These are phyloP conservation scores for Parazoanthus swiftii DNA, from an alignment of 92 coral and sea anemone genomes.

Conservation along the genomic window DNA sequence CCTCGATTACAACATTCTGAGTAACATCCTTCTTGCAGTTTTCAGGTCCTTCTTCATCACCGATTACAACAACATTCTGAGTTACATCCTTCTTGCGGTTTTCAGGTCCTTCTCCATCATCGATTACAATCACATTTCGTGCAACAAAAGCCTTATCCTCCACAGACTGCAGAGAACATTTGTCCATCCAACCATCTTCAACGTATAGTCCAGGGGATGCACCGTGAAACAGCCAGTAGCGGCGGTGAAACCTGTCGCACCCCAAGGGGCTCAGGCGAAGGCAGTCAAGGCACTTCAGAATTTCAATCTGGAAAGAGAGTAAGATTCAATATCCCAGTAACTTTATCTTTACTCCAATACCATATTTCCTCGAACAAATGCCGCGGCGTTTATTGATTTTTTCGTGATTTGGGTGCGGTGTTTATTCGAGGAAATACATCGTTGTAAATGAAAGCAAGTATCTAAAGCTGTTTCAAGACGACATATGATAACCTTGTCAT, in stretches of 20 bases:
- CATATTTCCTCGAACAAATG: too few species aligned
- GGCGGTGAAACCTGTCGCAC: slow-evolving; percentile 79
- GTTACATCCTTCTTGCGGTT: background rate
- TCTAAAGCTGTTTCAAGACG: too few species aligned
- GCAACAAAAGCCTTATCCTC: background rate
- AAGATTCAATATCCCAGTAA: background rate
- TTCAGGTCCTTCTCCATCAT: background rate
- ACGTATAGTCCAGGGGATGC: slow-evolving; percentile 68
- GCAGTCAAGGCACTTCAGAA: slow-evolving; percentile 54
- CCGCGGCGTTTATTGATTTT: too few species aligned
- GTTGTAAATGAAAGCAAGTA: too few species aligned
- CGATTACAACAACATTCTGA: background rate
- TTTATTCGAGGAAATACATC: too few species aligned
- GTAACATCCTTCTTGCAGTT: background rate
- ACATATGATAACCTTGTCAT: too few species aligned
- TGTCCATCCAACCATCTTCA: slow-evolving; percentile 79
- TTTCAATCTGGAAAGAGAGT: slow-evolving; percentile 43
- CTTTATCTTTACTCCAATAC: background rate
- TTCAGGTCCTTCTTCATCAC: background rate
- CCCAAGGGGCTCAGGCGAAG: slow-evolving; percentile 73
- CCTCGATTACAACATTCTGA: background rate
- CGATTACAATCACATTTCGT: background rate
- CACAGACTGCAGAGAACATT: slow-evolving; percentile 9
- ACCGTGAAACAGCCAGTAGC: slow-evolving; percentile 87
- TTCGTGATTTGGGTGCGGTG: too few species aligned